Evolutionary conservation across 2,797 vertebrate species (phyloP), one percentile per base, ranked within the genome.

Genomic region (Pachyuromys duprasi): DNA sequence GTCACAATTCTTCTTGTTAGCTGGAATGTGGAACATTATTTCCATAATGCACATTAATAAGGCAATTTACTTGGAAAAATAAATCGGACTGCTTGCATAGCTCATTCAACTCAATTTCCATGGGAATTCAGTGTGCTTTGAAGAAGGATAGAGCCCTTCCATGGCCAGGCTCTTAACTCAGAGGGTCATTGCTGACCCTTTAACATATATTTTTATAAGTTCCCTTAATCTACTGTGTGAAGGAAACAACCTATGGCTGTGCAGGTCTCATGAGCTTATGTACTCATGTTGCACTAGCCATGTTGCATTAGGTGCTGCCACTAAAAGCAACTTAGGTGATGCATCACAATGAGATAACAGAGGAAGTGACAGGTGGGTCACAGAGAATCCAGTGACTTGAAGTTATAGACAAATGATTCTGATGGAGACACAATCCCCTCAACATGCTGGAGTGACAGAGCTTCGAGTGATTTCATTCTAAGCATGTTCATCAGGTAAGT

Each of bases 1-100:
- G 79, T 89, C 89, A 33, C 69, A 79, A 89, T 95, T 93, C 89
- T 96, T 97, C 96, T 90, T 95, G 95, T 96, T 96, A 94, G 94
- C 94, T 97, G 90, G 76, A 79, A 89, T 72, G 70, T 69, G 93
- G 97, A 93, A 42, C 90, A 74, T 90, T 60, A 90, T 97, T 97
- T 97, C 94, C 96, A 96, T 97, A 95, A 95, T 93, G 90, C 86
- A 94, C 94, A 94, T 97, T 96, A 96, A 96, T 91, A 96, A 96
- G 96, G 86, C 81, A 93, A 92, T 96, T 96, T 96, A 92, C 91
- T 83, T 95, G 86, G 79, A 92, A 96, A 96, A 95, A 94, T 95
- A 95, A 95, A 94, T 0, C 1, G 49, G 69, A 42, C 82, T 96
- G 82, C 70, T 92, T 87, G 86, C 79, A 39, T 86, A 94, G 84